Evolutionary conservation across 2,888 invertebrate species (phyloP).

Genomic region (Copidosoma aretas): DNA sequence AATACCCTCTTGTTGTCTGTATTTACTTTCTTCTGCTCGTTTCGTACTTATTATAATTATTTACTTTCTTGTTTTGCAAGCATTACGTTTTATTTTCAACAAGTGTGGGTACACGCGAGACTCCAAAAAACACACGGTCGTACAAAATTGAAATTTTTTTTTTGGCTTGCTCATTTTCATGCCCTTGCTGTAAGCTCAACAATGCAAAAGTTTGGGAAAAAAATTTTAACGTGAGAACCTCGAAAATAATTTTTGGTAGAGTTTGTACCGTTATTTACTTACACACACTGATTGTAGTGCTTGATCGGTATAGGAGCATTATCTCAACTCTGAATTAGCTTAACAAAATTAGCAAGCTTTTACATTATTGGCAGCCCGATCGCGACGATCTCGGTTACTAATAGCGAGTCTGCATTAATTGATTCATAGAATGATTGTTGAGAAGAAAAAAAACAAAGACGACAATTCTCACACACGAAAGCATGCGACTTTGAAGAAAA

Average conservation of each 20-base stretch:
- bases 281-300: not conserved
- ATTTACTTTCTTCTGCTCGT: slow-evolving; percentile 8
- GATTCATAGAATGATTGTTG: not conserved
- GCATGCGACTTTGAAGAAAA: slow-evolving; percentile 20
- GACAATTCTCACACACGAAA: not conserved
- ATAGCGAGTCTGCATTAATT: not conserved
- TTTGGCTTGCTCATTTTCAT: too few species aligned
- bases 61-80: not conserved
- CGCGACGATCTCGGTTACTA: slow-evolving; percentile 8
- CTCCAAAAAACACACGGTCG: not conserved
- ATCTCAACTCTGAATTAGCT: slow-evolving; percentile 13
- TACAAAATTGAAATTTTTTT: not conserved
- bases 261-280: too few species aligned
- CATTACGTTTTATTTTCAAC: too few species aligned
- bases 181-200: too few species aligned
- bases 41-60: not conserved
- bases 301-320: slow-evolving; percentile 14
- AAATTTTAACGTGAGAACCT: too few species aligned
- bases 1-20: slow-evolving; percentile 16
- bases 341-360: slow-evolving; percentile 15
- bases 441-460: not conserved
- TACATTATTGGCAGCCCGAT: slow-evolving; percentile 9
- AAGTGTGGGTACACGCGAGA: not conserved
- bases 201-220: too few species aligned
- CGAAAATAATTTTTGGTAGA: too few species aligned